Evolutionary conservation across 2,113 vertebrate genomes (phyloP), one percentile per base, ranked within the genome.

Genomic region (Coturnix japonica): DNA sequence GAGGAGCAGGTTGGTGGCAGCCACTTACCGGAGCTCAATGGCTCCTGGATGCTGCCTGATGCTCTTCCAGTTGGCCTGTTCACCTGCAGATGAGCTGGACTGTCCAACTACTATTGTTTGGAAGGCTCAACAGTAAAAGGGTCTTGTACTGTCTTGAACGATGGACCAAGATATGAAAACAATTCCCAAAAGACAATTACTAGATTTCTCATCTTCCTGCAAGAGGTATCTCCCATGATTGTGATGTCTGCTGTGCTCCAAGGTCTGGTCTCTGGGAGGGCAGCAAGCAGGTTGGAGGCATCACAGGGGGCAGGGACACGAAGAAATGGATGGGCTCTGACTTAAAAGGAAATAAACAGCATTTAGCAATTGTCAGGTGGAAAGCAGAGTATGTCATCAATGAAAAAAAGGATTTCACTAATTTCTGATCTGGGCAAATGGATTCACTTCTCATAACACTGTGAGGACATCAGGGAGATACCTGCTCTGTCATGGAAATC

Each of bases 221-320:
- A 6, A 39, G 59, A 87, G 17, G 30, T 31, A 43, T 31, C 7
- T 66, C 12, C 71, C 35, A 5, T 6, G 30, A 35, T 9, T 8
- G 23, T 33, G 35, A 19, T 54, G 35, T 26, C 20, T 60, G 15
- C 46, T 71, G 12, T 57, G 14, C 30, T n/a, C 39, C 35, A 87
- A 28, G 6, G 16, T 3, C 18, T 11, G 21, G 11, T 69, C 4
- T 64, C 35, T 30, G 7, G 15, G 33, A 54, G 39, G 39, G 21
- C 18, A 71, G 30, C 30, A 17, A 65, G 37, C 2, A 1, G 7
- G 8, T 8, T 23, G 17, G 70, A 71, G 33, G 28, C 2, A 2
- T 76, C 56, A 6, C 13, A 12, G 19, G 47, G 49, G 9, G 26
- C 1, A 1, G 31, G 26, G 35, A 8, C 1, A 0, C 21, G 14